Evolutionary conservation across 2,888 invertebrate genomes (phyloP).

Genomic region (Caenorhabditis macrosperma): DNA sequence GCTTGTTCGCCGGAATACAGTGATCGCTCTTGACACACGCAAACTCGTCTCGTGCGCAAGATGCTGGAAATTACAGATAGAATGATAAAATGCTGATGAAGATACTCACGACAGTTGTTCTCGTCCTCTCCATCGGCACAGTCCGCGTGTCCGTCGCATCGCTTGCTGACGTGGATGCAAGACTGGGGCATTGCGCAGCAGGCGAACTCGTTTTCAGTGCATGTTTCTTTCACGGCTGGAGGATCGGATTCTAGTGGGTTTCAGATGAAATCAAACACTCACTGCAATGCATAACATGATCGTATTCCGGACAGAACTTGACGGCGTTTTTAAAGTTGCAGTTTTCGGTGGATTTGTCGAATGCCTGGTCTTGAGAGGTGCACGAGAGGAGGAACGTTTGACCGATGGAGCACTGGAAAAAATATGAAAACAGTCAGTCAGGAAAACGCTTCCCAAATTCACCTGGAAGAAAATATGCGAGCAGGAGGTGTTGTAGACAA

Average conservation of each 20-base stretch:
- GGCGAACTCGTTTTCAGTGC: slow-evolving; percentile 72
- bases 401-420: slow-evolving; percentile 76
- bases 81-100: not conserved
- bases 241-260: not conserved
- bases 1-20: slow-evolving; percentile 74
- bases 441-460: not conserved
- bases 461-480: slow-evolving; percentile 75
- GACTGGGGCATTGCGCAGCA: slow-evolving; percentile 77
- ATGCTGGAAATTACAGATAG: slow-evolving; percentile 66
- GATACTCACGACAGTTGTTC: slow-evolving; percentile 76
- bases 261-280: slow-evolving; percentile 50
- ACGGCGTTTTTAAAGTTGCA: slow-evolving; percentile 77
- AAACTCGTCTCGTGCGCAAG: slow-evolving; percentile 76
- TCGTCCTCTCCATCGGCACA: slow-evolving; percentile 78
- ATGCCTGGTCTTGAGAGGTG: slow-evolving; percentile 74
- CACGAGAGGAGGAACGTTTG: slow-evolving; percentile 76
- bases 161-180: slow-evolving; percentile 70
- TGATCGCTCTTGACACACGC: slow-evolving; percentile 76
- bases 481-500: slow-evolving; percentile 78
- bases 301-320: slow-evolving; percentile 78
- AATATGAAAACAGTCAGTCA: not conserved
- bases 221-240: slow-evolving; percentile 69
- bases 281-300: slow-evolving; percentile 79
- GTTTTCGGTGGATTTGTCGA: slow-evolving; percentile 74
- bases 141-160: slow-evolving; percentile 78